Conservation (phyloP, 92 coral and sea anemone species). For the Diadumene lineata region DNA sequence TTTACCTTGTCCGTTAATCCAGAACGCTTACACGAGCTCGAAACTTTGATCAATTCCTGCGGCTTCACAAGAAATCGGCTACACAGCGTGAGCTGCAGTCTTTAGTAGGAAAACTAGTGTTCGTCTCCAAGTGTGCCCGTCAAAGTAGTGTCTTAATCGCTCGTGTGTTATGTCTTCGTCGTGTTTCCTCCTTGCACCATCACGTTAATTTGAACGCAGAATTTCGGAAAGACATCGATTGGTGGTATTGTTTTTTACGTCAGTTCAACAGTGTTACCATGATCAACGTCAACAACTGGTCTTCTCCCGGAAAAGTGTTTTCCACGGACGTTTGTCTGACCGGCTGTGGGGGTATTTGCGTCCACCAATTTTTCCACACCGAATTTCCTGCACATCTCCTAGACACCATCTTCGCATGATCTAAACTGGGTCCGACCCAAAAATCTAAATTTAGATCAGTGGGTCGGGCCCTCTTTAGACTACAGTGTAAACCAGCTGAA, state of each 20-base stretch:
- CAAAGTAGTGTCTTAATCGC: slow-evolving; percentile 45
- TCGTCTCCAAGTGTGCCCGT: slow-evolving; percentile 50
- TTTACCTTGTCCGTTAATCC: slow-evolving; percentile 38
- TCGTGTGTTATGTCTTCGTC: slow-evolving; percentile 30
- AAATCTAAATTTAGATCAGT: too few relatives aligned
- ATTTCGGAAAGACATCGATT: slow-evolving; percentile 37
- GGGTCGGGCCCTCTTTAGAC: too few relatives aligned
- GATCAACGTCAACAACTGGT: slow-evolving; percentile 26
- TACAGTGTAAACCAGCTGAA: too few relatives aligned
- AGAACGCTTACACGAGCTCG: slow-evolving; percentile 24
- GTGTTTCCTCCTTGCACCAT: slow-evolving; percentile 27
- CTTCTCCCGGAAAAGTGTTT: slow-evolving; percentile 22
- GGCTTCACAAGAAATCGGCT: slow-evolving; percentile 13
- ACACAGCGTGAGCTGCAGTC: slow-evolving; percentile 39
- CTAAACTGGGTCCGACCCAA: too few relatives aligned
- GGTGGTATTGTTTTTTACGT: slow-evolving; percentile 48
- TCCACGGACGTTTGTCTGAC: slow-evolving; percentile 50
- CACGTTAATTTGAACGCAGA: slow-evolving; percentile 22
- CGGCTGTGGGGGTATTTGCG: slow-evolving; percentile 43
- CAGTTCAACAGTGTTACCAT: slow-evolving; percentile 39
- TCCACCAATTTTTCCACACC: slow-evolving; percentile 26
- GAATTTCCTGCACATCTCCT: too few relatives aligned
- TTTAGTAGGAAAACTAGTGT: slow-evolving; percentile 32
- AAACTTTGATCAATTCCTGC: slow-evolving; percentile 5
- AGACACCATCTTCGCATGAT: too few relatives aligned